Conservation (phyloP, 2,888 invertebrate genomes). For the Sepiola atlantica region DNA sequence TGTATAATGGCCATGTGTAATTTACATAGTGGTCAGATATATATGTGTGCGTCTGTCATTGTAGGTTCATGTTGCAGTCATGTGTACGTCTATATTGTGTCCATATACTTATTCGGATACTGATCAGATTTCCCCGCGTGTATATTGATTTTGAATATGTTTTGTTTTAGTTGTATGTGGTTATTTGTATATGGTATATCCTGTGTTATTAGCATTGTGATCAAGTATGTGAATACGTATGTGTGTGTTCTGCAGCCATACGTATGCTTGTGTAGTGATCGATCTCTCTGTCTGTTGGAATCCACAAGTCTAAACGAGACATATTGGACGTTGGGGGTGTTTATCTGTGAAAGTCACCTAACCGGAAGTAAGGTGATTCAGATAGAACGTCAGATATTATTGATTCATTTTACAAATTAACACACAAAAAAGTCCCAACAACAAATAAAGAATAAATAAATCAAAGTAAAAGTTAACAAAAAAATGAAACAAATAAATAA, state of each 20-base stretch:
- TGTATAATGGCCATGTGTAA: no score
- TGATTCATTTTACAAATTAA: neutral
- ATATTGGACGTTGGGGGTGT: neutral
- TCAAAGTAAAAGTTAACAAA: neutral
- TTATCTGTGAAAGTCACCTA: neutral
- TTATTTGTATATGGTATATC: no score
- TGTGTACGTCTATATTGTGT: neutral
- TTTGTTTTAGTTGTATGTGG: no score
- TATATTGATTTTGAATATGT: no score
- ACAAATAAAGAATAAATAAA: neutral
- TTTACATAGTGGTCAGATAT: no score
- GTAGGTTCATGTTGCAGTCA: neutral
- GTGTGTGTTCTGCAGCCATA: no score
- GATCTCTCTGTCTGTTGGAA: neutral
- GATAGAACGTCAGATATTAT: neutral
- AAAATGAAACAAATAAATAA: no score
- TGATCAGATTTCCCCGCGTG: no score
- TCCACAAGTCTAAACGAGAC: neutral
- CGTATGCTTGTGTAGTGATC: neutral
- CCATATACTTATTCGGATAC: no score
- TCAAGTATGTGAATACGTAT: no score
- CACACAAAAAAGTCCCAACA: no score
- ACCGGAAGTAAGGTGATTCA: neutral
- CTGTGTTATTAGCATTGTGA: no score
- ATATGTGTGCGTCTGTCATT: neutral